Evolutionary conservation across 64 coral and sea anemone genomes (phyloP).

Genomic region (Stylophora pistillata): DNA sequence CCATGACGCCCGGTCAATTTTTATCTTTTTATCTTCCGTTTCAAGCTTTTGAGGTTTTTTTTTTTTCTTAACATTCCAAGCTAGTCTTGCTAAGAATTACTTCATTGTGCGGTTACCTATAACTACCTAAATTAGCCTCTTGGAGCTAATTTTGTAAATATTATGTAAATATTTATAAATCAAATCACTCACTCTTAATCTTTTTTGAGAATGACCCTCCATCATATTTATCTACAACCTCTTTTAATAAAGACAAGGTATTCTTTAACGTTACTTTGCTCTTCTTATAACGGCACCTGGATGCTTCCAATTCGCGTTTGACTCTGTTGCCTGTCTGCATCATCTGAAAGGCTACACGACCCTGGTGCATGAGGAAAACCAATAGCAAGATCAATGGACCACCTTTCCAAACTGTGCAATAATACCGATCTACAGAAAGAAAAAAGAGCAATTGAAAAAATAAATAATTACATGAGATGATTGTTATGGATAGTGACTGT

Average conservation of each 20-base stretch:
- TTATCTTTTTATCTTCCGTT: too few relatives aligned
- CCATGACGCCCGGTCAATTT: too few relatives aligned
- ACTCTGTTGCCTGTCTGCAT: not conserved
- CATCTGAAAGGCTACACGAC: not conserved
- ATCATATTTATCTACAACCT: not conserved
- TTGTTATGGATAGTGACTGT: too few relatives aligned
- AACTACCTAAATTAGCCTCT: too few relatives aligned
- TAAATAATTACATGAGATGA: too few relatives aligned
- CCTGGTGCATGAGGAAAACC: not conserved
- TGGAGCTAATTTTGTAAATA: too few relatives aligned
- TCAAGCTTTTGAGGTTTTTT: too few relatives aligned
- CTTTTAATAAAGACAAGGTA: not conserved
- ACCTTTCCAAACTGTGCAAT: not conserved
- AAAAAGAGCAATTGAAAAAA: too few relatives aligned
- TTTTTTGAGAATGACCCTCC: not conserved
- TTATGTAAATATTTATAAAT: too few relatives aligned
- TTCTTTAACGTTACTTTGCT: not conserved
- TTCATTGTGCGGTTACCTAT: too few relatives aligned
- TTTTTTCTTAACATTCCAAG: too few relatives aligned
- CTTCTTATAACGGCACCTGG: not conserved
- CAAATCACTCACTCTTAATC: not conserved
- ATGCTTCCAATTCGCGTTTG: not conserved
- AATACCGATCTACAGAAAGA: not conserved
- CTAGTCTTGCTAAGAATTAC: too few relatives aligned
- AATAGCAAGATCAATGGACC: not conserved